These are phyloP conservation scores for Cheilosia pagana DNA, from an alignment of 2,888 invertebrate species.

Conservation along the genomic window DNA sequence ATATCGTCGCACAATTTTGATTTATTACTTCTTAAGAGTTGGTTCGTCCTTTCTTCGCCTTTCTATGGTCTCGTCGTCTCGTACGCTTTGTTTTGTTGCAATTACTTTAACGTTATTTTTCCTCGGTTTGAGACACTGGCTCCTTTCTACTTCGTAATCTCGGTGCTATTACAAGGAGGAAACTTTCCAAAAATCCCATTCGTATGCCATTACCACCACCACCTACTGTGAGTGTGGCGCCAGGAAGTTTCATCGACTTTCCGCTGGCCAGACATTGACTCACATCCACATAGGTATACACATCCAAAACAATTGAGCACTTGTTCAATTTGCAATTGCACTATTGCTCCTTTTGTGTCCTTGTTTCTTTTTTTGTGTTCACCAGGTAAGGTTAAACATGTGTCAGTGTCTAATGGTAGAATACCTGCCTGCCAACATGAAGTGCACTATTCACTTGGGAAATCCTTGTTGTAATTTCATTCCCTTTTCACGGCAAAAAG, in stretches of 20 bases:
- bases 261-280: constrained; percentile 63
- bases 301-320: constrained; percentile 11
- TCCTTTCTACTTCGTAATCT: constrained; percentile 6
- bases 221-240: constrained; percentile 72
- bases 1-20: constrained; percentile 71
- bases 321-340: constrained; percentile 71
- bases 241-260: constrained; percentile 74
- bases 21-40: constrained; percentile 65
- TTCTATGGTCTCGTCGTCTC: background rate
- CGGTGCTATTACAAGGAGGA: constrained; percentile 21
- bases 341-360: constrained; percentile 46
- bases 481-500: constrained; percentile 38
- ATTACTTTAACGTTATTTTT: constrained; percentile 49
- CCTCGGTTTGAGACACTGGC: constrained; percentile 23
- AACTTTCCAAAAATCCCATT: constrained; percentile 47
- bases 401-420: constrained; percentile 24
- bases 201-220: constrained; percentile 51
- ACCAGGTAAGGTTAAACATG: constrained; percentile 45
- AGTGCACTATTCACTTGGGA: constrained; percentile 36
- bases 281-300: constrained; percentile 19
- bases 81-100: constrained; percentile 54
- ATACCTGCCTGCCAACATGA: constrained; percentile 38
- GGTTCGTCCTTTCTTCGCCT: constrained; percentile 44
- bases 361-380: constrained; percentile 16
- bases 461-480: constrained; percentile 34